Evolutionary conservation across 2,113 vertebrate genomes (phyloP), one percentile per base, ranked within the genome.

Genomic region (Pseudorasbora parva): DNA sequence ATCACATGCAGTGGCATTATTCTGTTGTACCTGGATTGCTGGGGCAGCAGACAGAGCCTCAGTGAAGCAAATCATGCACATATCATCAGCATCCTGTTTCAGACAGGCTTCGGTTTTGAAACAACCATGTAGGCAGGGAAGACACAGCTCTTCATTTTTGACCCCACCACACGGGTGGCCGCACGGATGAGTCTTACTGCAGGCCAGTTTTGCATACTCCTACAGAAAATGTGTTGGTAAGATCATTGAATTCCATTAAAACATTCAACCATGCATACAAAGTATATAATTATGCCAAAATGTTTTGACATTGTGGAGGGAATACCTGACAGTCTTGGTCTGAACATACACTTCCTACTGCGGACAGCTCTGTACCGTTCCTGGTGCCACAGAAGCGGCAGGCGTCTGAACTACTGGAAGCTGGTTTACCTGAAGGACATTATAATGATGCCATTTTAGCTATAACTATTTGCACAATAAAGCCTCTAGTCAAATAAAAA

Each of bases 11-110:
- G 37, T 57, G 8, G 2, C 15, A 51, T n/a, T 10, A 68, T 57
- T 60, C 8, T 62, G 2, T 6, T 57, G 21, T 86, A 99, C 98
- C 97, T 99, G 98, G 88, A 99, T 93, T 54, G 98, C 98, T 14
- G 98, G 98, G 33, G 98, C 98, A 68, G 98, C 98, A 4, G 98
- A 99, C 86, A 99, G 97, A 0, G 98, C 98, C 88, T 99, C 98
- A 0, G 98, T 99, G 92, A 99, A 99, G 89, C 98, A 99, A 88
- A 99, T 96, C 98, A 99, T 99, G 89, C 98, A 99, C 98, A 99
- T 99, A 91, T 99, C 98, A 73, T 99, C 98, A 0, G 98, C 98
- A 6, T 99, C 98, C 87, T 99, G 98, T 80, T 99, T 99, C 64
- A 99, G 93, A 17, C 93, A 94, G 45, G 95, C 90, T 0, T 95